Base-by-base conservation (phyloP, 2,797 vertebrate genomes). In the Dromococcyx pavoninus region DNA sequence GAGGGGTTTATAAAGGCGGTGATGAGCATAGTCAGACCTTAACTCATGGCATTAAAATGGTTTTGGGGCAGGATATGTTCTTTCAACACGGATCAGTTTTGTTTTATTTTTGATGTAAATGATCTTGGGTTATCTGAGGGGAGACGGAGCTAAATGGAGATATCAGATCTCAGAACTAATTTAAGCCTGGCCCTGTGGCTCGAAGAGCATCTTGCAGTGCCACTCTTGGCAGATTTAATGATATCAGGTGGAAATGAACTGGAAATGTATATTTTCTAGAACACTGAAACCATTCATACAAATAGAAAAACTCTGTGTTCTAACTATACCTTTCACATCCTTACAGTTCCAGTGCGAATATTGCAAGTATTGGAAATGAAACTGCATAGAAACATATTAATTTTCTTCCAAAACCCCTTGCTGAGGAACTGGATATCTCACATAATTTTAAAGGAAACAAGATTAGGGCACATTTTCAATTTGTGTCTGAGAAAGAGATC, bases 261-360 rank as follows among this genome's bases (percentile, higher is more conserved):
- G 37, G 44, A 83, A 73, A 33, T 4, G 22, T 33, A 17, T 24
- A 2, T 0, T 48, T 70, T 75, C 64, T 39, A 27, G 32, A 48
- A 27, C 21, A 37, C 10, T 21, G 21, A 78, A 83, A 8, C 23
- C 33, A 33, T 25, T 32, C 7, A 2, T 17, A 35, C 19, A 54
- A 73, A 18, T 5, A 33, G 14, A 43, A 73, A 43, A 74, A 7
- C 43, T 62, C 73, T 16, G 43, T 25, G 23, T 8, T 33, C n/a
- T 35, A 5, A 24, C 0, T 4, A 23, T 13, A 17, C 12, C 28
- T 37, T 56, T 56, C 21, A 27, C 9, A 11, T 7, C 13, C 7
- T 6, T 7, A 23, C 27, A 56, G 23, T 21, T 17, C 19, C 41
- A 19, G 7, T 0, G 4, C 0, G 0, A 44, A 11, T 11, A 24